A percentile compares a stretch with the other conserved stretches of the same genome.
Evolutionary conservation across 2,888 invertebrate genomes (phyloP).

Genomic region (Gymnosoma rotundatum): DNA sequence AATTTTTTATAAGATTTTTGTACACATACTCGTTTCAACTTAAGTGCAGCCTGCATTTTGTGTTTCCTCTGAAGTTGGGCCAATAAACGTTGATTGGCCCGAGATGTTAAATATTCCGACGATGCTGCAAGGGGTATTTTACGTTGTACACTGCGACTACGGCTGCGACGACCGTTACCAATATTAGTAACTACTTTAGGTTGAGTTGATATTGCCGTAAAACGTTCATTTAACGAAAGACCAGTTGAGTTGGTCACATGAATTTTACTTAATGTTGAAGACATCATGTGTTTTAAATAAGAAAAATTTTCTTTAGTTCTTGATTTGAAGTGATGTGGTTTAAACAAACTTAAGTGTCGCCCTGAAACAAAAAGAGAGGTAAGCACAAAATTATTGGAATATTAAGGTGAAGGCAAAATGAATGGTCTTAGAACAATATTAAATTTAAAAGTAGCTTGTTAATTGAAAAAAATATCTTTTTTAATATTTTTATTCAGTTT

Average conservation of each 20-base stretch:
- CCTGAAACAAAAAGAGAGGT: too few relatives aligned
- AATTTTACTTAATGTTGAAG: conserved; percentile 74
- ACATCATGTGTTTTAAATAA: conserved; percentile 14
- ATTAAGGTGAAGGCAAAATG: too few relatives aligned
- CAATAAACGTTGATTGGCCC: conserved; percentile 79
- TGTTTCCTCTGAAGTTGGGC: conserved; percentile 81
- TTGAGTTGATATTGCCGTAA: conserved; percentile 80
- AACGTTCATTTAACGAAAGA: conserved; percentile 82
- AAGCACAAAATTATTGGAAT: too few relatives aligned
- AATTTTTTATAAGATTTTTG: not conserved
- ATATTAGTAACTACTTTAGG: conserved; percentile 57
- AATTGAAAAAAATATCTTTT: too few relatives aligned
- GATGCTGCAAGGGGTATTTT: conserved; percentile 69
- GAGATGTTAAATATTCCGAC: conserved; percentile 73
- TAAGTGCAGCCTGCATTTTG: conserved; percentile 80
- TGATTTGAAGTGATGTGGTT: not conserved
- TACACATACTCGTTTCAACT: conserved; percentile 82
- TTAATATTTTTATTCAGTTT: too few relatives aligned
- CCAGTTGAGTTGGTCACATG: conserved; percentile 83
- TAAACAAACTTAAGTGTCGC: too few relatives aligned
- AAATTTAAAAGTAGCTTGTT: too few relatives aligned
- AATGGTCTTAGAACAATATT: too few relatives aligned
- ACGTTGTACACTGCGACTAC: conserved; percentile 74
- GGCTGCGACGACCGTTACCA: conserved; percentile 67
- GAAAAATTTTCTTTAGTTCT: not conserved